Evolutionary conservation across 2,113 vertebrate genomes (phyloP), one percentile per base, ranked within the genome.

Genomic region (Nanorana parkeri): DNA sequence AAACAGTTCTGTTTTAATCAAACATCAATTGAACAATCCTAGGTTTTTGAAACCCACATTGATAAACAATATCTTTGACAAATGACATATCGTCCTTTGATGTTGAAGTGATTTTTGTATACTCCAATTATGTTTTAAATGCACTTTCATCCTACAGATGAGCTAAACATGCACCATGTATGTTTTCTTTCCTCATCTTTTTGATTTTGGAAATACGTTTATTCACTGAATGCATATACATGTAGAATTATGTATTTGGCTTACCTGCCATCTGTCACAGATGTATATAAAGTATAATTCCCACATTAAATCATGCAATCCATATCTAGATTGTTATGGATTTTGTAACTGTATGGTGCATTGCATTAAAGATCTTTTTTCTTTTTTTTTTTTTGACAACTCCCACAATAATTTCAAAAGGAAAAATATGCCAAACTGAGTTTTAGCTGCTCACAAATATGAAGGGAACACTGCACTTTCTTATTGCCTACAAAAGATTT

Each of bases 291-390:
- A 80, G 66, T 68, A 85, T 66, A 81, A 88, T 89, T 90, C 83
- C 23, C 84, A 87, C 89, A 69, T 85, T 83, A 82, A 81, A 75
- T 76, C 85, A 47, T 83, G 78, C 80, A 85, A 74, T 90, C 79
- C 85, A 86, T 88, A 85, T 88, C 85, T 81, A 85, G 77, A 88
- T 89, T 79, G 82, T 87, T 90, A 87, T 87, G 80, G 82, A 85
- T 83, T 93, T 90, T 89, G 85, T 90, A 88, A 89, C 85, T 90
- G 88, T 84, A 83, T 86, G 63, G 77, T 89, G 78, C 83, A 86
- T 90, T 89, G 81, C 54, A 89, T 87, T 87, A 87, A 90, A 91
- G 89, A 84, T 90, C 88, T 88, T 90, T 88, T 85, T 86, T 88
- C 87, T 20, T 64, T 88, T 90, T 88, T 85, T 86, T 88, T 87